Conservation (phyloP, 2,113 vertebrate genomes). For the Hucho hucho region DNA sequence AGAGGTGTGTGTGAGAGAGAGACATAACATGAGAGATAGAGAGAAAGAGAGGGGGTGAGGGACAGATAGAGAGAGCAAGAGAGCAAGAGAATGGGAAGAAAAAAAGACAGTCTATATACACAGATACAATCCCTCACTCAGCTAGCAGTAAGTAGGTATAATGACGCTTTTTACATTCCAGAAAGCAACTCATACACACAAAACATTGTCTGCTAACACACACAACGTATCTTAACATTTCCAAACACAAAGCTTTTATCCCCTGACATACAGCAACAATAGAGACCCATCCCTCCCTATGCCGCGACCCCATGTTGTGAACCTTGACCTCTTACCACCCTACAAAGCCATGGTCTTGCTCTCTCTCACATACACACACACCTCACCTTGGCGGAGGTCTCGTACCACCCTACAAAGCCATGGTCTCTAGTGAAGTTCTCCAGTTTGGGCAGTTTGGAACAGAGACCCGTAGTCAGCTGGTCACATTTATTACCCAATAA, state of each 20-base stretch:
- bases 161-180: neutral
- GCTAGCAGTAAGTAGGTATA: neutral
- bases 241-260: no score
- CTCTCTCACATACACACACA: neutral
- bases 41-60: neutral
- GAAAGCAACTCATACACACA: neutral
- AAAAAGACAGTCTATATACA: neutral
- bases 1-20: neutral
- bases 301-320: no score
- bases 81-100: neutral
- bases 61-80: neutral
- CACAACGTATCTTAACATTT: no score
- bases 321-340: neutral
- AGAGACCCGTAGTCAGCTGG: slow-evolving; percentile 68
- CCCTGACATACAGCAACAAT: no score
- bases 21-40: neutral
- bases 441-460: slow-evolving; percentile 73
- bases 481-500: slow-evolving; percentile 82
- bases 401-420: slow-evolving; percentile 76
- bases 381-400: slow-evolving; percentile 81
- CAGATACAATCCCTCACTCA: neutral
- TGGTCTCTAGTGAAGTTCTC: slow-evolving; percentile 73
- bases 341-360: neutral
- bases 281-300: no score
- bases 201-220: no score